Base-by-base conservation (phyloP, 1,140 invertebrate species). In the Monomorium pharaonis region DNA sequence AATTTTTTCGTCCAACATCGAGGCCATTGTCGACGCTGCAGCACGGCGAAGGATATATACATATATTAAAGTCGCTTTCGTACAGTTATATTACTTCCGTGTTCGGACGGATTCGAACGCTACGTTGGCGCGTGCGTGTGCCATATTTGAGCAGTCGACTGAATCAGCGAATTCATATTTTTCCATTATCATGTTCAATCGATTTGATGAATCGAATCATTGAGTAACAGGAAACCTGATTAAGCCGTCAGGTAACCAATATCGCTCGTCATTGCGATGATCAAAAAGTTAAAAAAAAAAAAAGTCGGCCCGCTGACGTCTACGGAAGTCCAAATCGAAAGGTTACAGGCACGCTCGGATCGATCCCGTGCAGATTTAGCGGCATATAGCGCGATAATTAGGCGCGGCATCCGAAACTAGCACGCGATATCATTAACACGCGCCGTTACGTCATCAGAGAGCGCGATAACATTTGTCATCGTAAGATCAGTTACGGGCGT, bases 401-500 rank as follows among this genome's bases (percentile, higher is more conserved):
- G 67, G 18, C 24, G 18, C 54, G 16, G n/a, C 33, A 6, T 56
- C 51, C 37, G 78, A 81, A 88, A 88, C 33, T 63, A 37, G 60
- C 70, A 67, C 74, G 58, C 54, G 67, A 56, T 88, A 84, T 84
- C 72, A 63, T 44, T 75, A 60, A 33, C 47, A 49, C 51, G 24
- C 24, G 42, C 69, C 27, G n/a, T 58, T 77, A 84, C 58, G n/a
- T 78, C 72, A 85, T 42, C 47, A 10, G 58, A 42, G 56, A 65
- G 49, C 56, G 18, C 27, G 54, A 62, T 62, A 51, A 33, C 83
- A 78, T 78, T 83, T 70, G 78, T 83, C 67, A 83, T 83, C 56
- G 78, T 47, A 74, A 24, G 51, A 67, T 58, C 58, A 83, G 51
- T 78, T 54, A 44, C 44, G 58, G 7, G 18, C 33, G 16, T 42